Evolutionary conservation across 2,113 vertebrate genomes (phyloP).

Genomic region (Spea bombifrons): DNA sequence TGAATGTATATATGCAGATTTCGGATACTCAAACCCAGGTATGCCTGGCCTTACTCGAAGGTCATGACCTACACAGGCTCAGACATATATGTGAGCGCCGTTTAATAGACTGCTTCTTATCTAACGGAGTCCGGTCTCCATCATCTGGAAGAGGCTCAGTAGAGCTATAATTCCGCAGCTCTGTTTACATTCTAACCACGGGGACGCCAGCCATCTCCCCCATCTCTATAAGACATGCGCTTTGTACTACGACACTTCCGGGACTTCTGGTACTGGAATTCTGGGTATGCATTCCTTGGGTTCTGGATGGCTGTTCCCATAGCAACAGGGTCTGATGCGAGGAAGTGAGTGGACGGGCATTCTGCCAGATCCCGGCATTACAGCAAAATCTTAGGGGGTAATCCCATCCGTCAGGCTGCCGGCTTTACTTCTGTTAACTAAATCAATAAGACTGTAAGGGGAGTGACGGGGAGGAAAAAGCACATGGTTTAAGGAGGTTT

Average conservation of each 20-base stretch:
- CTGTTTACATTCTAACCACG: not conserved
- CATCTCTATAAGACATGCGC: constrained; percentile 56
- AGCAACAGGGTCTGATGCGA: constrained; percentile 51
- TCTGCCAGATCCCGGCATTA: constrained; percentile 45
- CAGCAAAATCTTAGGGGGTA: constrained; percentile 37
- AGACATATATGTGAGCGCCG: too few species aligned
- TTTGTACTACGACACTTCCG: constrained; percentile 65
- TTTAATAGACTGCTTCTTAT: too few species aligned
- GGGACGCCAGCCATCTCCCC: not conserved
- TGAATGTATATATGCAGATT: too few species aligned
- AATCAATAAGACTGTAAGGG: too few species aligned
- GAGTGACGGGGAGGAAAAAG: too few species aligned
- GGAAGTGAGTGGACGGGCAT: constrained; percentile 46
- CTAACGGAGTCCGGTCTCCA: not conserved
- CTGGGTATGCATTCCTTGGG: constrained; percentile 54
- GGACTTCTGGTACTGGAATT: constrained; percentile 61
- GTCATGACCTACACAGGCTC: too few species aligned
- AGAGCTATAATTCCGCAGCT: not conserved
- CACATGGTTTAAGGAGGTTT: too few species aligned
- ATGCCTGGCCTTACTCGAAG: too few species aligned
- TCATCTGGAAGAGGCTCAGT: not conserved
- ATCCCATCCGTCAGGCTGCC: not conserved
- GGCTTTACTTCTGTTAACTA: too few species aligned
- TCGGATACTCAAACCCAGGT: too few species aligned
- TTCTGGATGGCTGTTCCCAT: constrained; percentile 53